Evolutionary conservation across 2,797 vertebrate species (phyloP), one percentile per base, ranked within the genome.

Genomic region (Lutjanus campechanus): DNA sequence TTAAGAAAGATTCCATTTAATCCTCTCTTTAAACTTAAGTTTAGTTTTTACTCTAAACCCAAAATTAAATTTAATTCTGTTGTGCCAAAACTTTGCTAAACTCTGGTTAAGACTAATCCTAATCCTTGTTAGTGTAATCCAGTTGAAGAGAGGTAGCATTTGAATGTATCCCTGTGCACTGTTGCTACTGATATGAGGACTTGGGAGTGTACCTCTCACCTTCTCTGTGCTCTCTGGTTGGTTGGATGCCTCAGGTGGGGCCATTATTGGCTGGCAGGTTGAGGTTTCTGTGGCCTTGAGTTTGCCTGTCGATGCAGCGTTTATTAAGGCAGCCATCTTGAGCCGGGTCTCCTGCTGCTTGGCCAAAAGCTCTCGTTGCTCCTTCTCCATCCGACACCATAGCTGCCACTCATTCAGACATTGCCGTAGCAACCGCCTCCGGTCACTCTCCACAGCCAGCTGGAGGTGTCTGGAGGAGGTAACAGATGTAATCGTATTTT

Each of bases 321-420:
- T 85, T 62, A 99, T 95, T 75, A 99, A 91, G 72, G 95, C 94
- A 7, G 94, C 93, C 96, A 99, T 98, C 92, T 97, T 99, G 82
- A 73, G 92, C 41, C 93, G 95, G 0, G 88, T 99, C 92, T 97
- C 94, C 67, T 97, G 94, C 71, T 96, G 97, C 83, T 90, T 93
- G 15, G 85, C 78, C 49, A 96, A 92, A 71, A 97, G 92, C 54
- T 95, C 90, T 80, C 82, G 92, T 58, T 93, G 93, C 43, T 95
- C 93, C 12, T 17, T 91, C 87, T 97, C 95, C 1, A 64, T 85
- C 74, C 16, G 93, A 85, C 94, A 94, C 96, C 97, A 97, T 29
- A 53, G 46, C 82, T 93, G 96, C 98, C 98, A 99, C 4, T 95
- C 95, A 60, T 81, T 87, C 73, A 99, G 94, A 90, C 87, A 96